Evolutionary conservation across 2,113 vertebrate genomes (phyloP).

Genomic region (Poeciliopsis prolifica): DNA sequence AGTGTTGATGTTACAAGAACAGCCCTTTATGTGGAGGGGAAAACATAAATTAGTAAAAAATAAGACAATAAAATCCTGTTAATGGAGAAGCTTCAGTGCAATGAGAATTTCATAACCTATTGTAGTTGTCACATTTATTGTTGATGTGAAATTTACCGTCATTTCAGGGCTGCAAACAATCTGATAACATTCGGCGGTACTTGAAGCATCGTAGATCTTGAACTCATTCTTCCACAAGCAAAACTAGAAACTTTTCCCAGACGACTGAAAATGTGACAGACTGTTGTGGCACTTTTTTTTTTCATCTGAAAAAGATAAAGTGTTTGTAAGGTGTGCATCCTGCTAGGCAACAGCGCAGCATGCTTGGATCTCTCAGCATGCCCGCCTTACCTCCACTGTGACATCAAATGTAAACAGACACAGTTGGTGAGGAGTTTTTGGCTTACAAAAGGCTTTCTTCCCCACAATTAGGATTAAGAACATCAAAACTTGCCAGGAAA

Average conservation of each 20-base stretch:
- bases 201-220: not conserved
- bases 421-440: conserved; percentile 8
- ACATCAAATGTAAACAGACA: conserved; percentile 22
- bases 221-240: not conserved
- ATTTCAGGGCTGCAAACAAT: not conserved
- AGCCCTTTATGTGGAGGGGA: not conserved
- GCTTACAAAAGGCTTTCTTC: conserved; percentile 24
- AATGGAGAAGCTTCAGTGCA: not conserved
- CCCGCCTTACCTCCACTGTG: conserved; percentile 13
- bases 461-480: conserved; percentile 23
- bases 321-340: conserved; percentile 7
- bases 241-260: not conserved
- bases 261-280: not conserved
- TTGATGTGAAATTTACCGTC: not conserved
- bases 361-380: conserved; percentile 6
- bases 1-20: not conserved
- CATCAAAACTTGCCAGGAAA: conserved; percentile 18
- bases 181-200: no score
- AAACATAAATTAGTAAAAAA: not conserved
- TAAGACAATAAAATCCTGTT: not conserved
- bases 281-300: not conserved
- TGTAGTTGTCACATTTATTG: not conserved
- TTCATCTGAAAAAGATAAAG: not conserved
- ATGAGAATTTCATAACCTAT: not conserved
- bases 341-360: not conserved